Evolutionary conservation across 2,888 invertebrate species (phyloP), one percentile per base, ranked within the genome.

Genomic region (Synergus gifuensis): DNA sequence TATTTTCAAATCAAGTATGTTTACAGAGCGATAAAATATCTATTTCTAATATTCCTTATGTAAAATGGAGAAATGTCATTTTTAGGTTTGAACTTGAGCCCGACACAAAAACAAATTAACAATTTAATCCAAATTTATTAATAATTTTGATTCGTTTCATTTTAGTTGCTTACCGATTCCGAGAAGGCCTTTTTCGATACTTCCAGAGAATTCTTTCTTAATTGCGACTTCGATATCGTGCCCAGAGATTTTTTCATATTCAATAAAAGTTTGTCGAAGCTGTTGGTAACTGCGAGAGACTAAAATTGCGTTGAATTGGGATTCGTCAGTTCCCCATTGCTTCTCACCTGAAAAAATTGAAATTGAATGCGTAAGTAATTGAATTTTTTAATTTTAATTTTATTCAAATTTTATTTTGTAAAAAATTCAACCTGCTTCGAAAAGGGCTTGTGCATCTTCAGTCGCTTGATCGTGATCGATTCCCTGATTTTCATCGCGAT

Each of bases 291-390:
- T 98, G 89, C 98, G 96, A 77, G 97, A 95, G 86, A 97, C 96
- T 86, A 98, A 94, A 89, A 98, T 96, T 79, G 95, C 94, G 93
- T 98, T 97, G 93, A 98, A 98, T 80, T 95, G 94, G 0, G 97
- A 97, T 93, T 98, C 98, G 89, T 98, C 98, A 0, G 98, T 98
- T 76, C 98, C 98, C 96, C 97, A 97, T 92, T 97, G 95, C 42
- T 96, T 95, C 90, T 97, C 96, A 78, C 96, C 92, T 91, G 64
- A 4, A 60, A 54, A 54, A n/a, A n/a, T n/a, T n/a, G 12, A n/a
- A n/a, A n/a, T n/a, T 54, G 8, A 60, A 12, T 60, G 11, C 22
- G 5, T 22, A 11, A 22, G 18, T 28, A 28, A n/a, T n/a, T n/a
- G 54, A 54, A n/a, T 54, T n/a, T n/a, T 9, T 3, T 9, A 9